Percentiles rank a stretch among this genome's conserved stretches.
phyloP scores from a whole-genome alignment of 2,888 invertebrate genomes.

The Blastobasis lacticolella region DNA sequence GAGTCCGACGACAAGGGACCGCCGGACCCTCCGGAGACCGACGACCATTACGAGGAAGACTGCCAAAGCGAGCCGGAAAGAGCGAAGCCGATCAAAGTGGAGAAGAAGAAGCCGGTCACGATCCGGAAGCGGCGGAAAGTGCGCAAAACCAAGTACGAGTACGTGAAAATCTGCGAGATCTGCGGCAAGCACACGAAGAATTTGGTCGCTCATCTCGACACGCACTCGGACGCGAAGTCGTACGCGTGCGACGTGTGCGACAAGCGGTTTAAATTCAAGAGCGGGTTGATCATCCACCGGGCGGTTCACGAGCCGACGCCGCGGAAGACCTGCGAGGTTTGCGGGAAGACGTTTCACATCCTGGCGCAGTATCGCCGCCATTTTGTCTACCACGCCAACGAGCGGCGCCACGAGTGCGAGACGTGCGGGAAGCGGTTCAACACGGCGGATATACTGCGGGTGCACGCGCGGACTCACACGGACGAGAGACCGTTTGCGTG shows the following conservation, averaged over 20 bases:
- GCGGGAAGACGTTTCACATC: constrained; percentile 70
- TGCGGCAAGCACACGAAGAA: constrained; percentile 63
- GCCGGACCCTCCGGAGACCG: constrained; percentile 15
- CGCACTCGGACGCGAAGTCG: constrained; percentile 48
- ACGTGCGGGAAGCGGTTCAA: constrained; percentile 72
- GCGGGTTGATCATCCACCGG: constrained; percentile 59
- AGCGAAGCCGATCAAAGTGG: constrained; percentile 21
- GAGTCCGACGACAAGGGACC: constrained; percentile 11
- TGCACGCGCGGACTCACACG: constrained; percentile 66
- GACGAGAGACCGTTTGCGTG: constrained; percentile 63
- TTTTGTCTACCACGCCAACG: constrained; percentile 68
- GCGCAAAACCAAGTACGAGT: constrained; percentile 48
- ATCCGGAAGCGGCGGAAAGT: constrained; percentile 30
- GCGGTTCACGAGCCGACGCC: constrained; percentile 61
- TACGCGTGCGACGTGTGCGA: constrained; percentile 63
- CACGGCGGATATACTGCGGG: constrained; percentile 63
- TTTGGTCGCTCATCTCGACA: constrained; percentile 54
- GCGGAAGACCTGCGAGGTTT: constrained; percentile 66
- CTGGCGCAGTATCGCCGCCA: constrained; percentile 66
- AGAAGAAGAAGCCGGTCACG: constrained; percentile 19
- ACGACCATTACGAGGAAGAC: constrained; percentile 25
- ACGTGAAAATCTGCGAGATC: constrained; percentile 64
- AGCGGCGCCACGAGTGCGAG: constrained; percentile 64
- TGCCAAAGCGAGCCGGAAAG: constrained; percentile 13
- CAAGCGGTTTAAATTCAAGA: constrained; percentile 66